These are phyloP conservation scores for Ciconia maguari DNA, from an alignment of 2,113 vertebrate genomes.

Conservation along the genomic window DNA sequence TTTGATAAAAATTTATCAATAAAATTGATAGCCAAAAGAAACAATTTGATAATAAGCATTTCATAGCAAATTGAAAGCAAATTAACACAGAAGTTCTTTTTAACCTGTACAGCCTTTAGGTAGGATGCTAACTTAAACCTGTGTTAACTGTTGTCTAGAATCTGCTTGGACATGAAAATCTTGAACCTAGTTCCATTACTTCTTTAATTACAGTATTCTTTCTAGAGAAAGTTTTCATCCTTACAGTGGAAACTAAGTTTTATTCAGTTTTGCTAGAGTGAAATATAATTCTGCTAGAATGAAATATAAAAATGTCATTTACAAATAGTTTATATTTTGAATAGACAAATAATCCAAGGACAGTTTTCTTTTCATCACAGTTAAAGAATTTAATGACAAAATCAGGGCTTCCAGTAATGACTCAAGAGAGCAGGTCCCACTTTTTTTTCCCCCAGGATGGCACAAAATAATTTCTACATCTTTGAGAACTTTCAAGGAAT, in stretches of 20 bases:
- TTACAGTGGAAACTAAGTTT: neutral
- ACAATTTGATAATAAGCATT: neutral
- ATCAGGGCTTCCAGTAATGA: slow-evolving; percentile 58
- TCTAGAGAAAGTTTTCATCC: neutral
- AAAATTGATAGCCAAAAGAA: neutral
- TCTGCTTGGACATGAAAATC: neutral
- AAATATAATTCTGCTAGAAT: neutral
- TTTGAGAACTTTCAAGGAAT: slow-evolving; percentile 62
- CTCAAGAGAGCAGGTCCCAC: slow-evolving; percentile 51
- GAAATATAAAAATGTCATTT: neutral
- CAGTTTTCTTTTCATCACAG: slow-evolving; percentile 58
- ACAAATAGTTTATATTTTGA: neutral
- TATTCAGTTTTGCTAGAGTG: neutral
- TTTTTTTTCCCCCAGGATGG: slow-evolving; percentile 24
- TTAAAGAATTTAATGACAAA: slow-evolving; percentile 79
- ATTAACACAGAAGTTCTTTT: neutral
- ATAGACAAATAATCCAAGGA: slow-evolving; percentile 48
- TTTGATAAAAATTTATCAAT: neutral
- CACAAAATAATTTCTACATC: slow-evolving; percentile 66
- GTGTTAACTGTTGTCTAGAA: neutral
- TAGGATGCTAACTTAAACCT: neutral
- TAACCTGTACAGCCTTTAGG: neutral
- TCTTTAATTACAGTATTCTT: neutral
- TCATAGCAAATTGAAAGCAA: neutral
- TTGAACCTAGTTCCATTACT: neutral